A percentile compares a stretch with the other conserved stretches of the same genome.
Conservation (phyloP, 2,888 invertebrate species). For the Leptinotarsa peninsularis region DNA sequence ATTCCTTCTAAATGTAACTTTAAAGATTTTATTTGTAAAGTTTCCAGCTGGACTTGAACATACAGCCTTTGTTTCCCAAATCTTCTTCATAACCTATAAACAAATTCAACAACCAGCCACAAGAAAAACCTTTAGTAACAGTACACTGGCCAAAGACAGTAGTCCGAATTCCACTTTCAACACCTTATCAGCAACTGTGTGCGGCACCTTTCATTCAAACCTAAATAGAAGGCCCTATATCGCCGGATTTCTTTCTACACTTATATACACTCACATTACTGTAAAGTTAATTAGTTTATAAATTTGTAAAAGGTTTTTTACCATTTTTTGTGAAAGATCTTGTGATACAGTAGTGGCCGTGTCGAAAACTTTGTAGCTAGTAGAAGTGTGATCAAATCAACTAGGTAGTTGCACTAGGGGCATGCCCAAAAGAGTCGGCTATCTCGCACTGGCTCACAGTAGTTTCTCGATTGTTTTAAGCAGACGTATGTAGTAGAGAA, state of each 20-base stretch:
- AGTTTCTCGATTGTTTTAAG: slow-evolving; percentile 59
- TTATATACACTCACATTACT: slow-evolving; percentile 25
- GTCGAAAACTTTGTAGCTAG: slow-evolving; percentile 63
- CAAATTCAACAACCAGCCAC: background rate
- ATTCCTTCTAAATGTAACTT: too few species aligned
- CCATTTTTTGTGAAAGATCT: slow-evolving; percentile 41
- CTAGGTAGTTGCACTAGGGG: slow-evolving; percentile 54
- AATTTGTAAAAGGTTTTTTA: slow-evolving; percentile 44
- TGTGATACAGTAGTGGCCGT: slow-evolving; percentile 51
- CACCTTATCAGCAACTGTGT: background rate
- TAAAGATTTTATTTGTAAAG: too few species aligned
- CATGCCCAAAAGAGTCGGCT: slow-evolving; percentile 59
- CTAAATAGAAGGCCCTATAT: slow-evolving; percentile 9
- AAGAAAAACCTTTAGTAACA: background rate
- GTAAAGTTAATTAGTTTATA: slow-evolving; percentile 37
- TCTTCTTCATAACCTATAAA: too few species aligned
- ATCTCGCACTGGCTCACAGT: slow-evolving; percentile 65
- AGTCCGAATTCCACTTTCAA: background rate
- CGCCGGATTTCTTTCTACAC: slow-evolving; percentile 15
- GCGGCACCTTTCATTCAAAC: background rate
- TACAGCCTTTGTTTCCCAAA: too few species aligned
- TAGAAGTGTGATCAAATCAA: slow-evolving; percentile 59
- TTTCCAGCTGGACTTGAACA: too few species aligned
- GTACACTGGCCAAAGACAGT: background rate
- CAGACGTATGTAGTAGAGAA: slow-evolving; percentile 62